Evolutionary conservation across 2,888 invertebrate species (phyloP), one percentile per base, ranked within the genome.

Genomic region (Acrobasis consociella): DNA sequence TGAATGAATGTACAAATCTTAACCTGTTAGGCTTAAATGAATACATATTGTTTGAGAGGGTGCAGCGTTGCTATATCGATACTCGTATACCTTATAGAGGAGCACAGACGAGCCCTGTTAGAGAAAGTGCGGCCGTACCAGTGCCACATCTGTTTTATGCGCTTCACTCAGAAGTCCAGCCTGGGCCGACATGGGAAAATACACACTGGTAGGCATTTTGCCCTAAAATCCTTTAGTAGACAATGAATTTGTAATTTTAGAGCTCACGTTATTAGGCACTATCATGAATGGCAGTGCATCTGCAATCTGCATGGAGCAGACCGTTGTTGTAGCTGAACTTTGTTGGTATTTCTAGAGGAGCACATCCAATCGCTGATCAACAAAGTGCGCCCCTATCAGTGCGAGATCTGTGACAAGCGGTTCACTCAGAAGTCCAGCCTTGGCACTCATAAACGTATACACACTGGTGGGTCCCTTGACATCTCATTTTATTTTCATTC

Each of bases 351-450:
- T 93, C 91, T 93, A 93, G 93, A 93, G 89, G 93, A 93, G 89
- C 93, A 93, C 93, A 93, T 93, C 89, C 93, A 93, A 91, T 93
- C 93, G 93, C 93, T 93, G 93, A 93, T 93, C 93, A 93, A 93
- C 93, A 93, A 93, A 93, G 93, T 93, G 89, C 93, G 93, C 82
- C 93, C 93, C 79, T 93, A 92, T 90, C 93, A 96, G 85, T 96
- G 96, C 87, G 95, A 95, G 87, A 93, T 95, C 83, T 96, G 96
- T 89, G 93, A 95, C 86, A 96, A 96, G 93, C 94, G 96, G 84
- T 96, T 96, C 91, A 96, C 96, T 73, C 96, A 96, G 93, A 96
- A 96, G 91, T 96, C 96, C 84, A 96, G 96, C 90, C 93, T 96
- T 77, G 96, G 96, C 90, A 96, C 96, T 79, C 96, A 96, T 93